Evolutionary conservation across 2,113 vertebrate species (phyloP), one percentile per base, ranked within the genome.

Genomic region (Scopus umbretta): DNA sequence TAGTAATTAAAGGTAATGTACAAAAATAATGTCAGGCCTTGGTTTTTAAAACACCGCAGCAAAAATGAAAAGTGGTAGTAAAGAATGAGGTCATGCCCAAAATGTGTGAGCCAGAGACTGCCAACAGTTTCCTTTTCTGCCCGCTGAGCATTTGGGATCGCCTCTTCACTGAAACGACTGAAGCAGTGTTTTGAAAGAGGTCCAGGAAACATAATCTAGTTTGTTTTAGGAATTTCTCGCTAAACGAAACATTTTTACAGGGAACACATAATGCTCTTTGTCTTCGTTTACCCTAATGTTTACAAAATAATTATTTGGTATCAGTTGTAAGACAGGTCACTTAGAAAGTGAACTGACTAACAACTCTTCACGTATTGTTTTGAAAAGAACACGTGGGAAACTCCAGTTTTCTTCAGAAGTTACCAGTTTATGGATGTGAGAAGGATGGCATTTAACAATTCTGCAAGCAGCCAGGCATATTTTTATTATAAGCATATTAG

Each of bases 31-130:
- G 40, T 38, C 59, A 65, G 25, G 23, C 18, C 38, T 89, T 62
- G 47, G 8, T 52, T 93, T 92, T 80, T 70, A 22, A 95, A 90
- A 29, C 4, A 4, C 66, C 91, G 62, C 92, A 76, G 63, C 49
- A 87, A 88, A 91, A 92, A 20, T 80, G 80, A 91, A 74, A 92
- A 95, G 88, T 93, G 74, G 26, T 96, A 92, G 90, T 96, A 65
- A 86, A 90, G 91, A 94, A 91, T 95, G 97, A 96, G 94, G 74
- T 96, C 90, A 79, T 96, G 90, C 45, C 92, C 29, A 27, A 88
- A 92, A 92, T 76, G 86, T 95, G 94, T 86, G 94, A 96, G 86
- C 79, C 94, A 86, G 79, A 82, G 94, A 59, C 90, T 95, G 95
- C 92, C 80, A 86, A 91, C 88, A 95, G 73, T 80, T 96, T 85